A percentile compares a stretch with the other conserved stretches of the same genome.
Evolutionary conservation across 2,888 invertebrate genomes (phyloP).

Genomic region (Oscheius myriophilus): DNA sequence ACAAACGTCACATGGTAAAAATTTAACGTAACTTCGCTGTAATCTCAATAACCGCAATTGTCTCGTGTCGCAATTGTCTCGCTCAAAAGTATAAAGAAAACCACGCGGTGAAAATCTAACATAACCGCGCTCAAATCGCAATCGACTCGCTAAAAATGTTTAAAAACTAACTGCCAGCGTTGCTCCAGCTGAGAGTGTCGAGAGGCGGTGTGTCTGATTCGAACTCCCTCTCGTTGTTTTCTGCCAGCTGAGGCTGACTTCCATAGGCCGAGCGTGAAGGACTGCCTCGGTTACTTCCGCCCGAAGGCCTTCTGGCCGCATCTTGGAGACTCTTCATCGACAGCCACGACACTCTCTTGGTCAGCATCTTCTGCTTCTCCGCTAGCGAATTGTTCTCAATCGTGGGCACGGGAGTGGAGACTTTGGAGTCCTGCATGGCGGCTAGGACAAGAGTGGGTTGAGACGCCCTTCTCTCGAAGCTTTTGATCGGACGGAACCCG

Average conservation of each 20-base stretch:
- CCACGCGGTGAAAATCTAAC: too few species aligned
- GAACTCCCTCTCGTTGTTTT: slow-evolving; percentile 51
- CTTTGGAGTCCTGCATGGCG: slow-evolving; percentile 18
- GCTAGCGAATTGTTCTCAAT: not conserved
- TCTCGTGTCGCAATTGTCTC: too few species aligned
- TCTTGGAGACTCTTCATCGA: slow-evolving; percentile 69
- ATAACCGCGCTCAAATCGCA: too few species aligned
- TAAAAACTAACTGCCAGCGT: slow-evolving; percentile 59
- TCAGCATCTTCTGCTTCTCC: slow-evolving; percentile 57
- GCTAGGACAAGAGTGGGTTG: slow-evolving; percentile 60
- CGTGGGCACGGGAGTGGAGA: not conserved
- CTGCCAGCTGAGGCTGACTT: slow-evolving; percentile 36
- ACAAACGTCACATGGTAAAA: too few species aligned
- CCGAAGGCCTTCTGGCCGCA: slow-evolving; percentile 27
- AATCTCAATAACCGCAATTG: too few species aligned
- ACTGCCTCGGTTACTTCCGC: slow-evolving; percentile 36
- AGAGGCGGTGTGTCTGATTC: slow-evolving; percentile 69
- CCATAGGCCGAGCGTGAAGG: slow-evolving; percentile 48
- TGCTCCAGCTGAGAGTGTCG: slow-evolving; percentile 69
- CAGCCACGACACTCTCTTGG: slow-evolving; percentile 68
- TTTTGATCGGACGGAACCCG: slow-evolving; percentile 60
- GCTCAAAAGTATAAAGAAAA: too few species aligned
- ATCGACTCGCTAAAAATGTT: not conserved
- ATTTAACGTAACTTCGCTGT: too few species aligned
- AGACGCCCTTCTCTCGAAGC: slow-evolving; percentile 64